Percentiles rank a stretch among this genome's conserved stretches.
Conservation (phyloP, 2,888 invertebrate genomes). For the Pelosia muscerda region DNA sequence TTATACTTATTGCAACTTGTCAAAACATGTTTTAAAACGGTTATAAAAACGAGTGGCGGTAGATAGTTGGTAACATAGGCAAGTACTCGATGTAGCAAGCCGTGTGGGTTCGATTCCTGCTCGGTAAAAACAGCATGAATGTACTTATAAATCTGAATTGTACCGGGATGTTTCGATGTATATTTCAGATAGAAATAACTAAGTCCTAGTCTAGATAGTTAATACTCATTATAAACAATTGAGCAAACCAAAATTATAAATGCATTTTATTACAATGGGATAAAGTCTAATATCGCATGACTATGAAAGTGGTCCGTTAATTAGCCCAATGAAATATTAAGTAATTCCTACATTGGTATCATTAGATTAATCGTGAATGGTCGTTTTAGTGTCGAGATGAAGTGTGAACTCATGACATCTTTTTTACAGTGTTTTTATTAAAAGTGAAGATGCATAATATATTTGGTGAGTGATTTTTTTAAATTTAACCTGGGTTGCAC, state of each 20-base stretch:
- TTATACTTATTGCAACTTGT: too few species aligned
- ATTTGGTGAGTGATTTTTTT: conserved; percentile 7
- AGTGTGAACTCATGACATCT: conserved; percentile 36
- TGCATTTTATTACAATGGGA: conserved; percentile 15
- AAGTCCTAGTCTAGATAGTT: not conserved
- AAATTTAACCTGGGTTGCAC: too few species aligned
- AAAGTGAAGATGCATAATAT: conserved; percentile 27
- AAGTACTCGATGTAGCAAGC: too few species aligned
- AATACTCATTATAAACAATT: not conserved
- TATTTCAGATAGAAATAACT: too few species aligned
- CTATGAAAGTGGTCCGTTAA: conserved; percentile 39
- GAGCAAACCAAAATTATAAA: conserved; percentile 10
- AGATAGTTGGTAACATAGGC: too few species aligned
- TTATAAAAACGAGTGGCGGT: too few species aligned
- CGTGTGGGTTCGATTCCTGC: too few species aligned
- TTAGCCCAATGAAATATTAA: conserved; percentile 48
- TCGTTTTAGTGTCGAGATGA: conserved; percentile 35
- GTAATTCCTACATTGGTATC: conserved; percentile 38
- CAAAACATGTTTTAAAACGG: too few species aligned
- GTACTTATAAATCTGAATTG: too few species aligned
- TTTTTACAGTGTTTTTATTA: conserved; percentile 12
- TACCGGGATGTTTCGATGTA: too few species aligned
- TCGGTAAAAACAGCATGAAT: too few species aligned
- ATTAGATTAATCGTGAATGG: conserved; percentile 43
- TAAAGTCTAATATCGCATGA: conserved; percentile 39